A percentile compares a stretch with the other conserved stretches of the same genome.
Conservation (phyloP, 2,113 vertebrate genomes). For the Oceanodroma tethys region DNA sequence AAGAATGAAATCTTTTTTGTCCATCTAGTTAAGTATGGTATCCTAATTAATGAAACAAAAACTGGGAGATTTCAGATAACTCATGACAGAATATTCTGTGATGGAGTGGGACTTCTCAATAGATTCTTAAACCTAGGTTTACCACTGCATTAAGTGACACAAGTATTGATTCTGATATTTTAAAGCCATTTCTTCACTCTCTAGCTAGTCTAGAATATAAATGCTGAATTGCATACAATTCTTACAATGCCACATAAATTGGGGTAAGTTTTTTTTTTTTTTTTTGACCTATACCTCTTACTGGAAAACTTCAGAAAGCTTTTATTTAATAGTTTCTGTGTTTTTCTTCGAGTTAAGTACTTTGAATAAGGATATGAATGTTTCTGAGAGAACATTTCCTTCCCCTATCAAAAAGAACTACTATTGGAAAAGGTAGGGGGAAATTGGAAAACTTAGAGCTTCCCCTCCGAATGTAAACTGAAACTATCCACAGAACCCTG, state of each 20-base stretch:
- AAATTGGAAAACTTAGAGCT: background rate
- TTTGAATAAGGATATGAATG: background rate
- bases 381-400: background rate
- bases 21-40: background rate
- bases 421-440: background rate
- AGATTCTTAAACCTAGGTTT: background rate
- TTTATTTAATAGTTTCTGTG: background rate
- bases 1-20: background rate
- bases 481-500: background rate
- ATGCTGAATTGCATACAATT: background rate
- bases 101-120: background rate
- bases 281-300: background rate
- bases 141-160: background rate
- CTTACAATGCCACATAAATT: background rate
- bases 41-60: background rate
- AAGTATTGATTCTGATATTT: background rate
- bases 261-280: background rate
- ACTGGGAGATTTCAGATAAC: background rate
- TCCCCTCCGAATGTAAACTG: background rate
- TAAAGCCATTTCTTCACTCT: background rate
- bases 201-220: background rate
- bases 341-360: background rate
- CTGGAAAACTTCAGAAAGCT: background rate
- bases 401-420: background rate
- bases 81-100: background rate